These are phyloP conservation scores for Carassius carassius DNA, from an alignment of 2,113 vertebrate species.

Conservation along the genomic window DNA sequence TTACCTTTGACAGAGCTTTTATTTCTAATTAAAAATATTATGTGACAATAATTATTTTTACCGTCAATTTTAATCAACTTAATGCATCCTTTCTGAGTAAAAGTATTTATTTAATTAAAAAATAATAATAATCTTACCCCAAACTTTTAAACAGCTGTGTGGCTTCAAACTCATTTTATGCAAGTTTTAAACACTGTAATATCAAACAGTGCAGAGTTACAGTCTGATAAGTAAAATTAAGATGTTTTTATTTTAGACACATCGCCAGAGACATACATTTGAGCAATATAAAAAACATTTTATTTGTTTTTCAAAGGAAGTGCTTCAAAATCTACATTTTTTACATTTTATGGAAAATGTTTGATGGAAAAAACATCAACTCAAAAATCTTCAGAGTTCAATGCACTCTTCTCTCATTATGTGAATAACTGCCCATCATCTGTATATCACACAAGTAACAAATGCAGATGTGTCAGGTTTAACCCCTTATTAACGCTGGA, in stretches of 20 bases:
- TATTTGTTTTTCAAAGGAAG: conserved; percentile 70
- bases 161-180: background rate
- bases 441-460: conserved; percentile 6
- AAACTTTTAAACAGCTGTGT: background rate
- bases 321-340: conserved; percentile 67
- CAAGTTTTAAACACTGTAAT: background rate
- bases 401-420: background rate
- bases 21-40: too few species aligned
- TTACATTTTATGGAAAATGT: conserved; percentile 66
- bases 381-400: background rate
- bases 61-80: too few species aligned
- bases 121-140: background rate
- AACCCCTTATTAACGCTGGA: background rate
- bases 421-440: background rate
- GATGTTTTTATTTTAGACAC: background rate
- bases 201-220: background rate
- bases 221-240: background rate
- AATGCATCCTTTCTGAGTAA: too few species aligned
- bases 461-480: conserved; percentile 17
- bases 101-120: too few species aligned
- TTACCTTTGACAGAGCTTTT: too few species aligned
- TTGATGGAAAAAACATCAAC: conserved; percentile 69
- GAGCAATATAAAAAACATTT: conserved; percentile 75
- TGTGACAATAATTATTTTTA: too few species aligned
- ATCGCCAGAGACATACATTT: conserved; percentile 35